These are phyloP conservation scores for Aromia moschata DNA, from an alignment of 2,888 invertebrate species.

Conservation along the genomic window DNA sequence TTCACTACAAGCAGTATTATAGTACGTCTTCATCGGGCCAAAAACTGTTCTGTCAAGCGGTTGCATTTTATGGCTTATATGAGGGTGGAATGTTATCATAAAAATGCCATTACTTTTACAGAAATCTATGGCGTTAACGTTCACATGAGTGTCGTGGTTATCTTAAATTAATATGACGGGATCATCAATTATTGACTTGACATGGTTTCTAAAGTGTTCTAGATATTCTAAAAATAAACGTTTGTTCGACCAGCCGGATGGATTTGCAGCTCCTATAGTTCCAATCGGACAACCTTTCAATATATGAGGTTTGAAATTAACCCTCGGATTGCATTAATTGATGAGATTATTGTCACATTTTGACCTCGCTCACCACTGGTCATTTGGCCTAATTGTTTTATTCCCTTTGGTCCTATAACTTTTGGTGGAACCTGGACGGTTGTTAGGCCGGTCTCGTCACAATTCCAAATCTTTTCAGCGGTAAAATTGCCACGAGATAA, in stretches of 20 bases:
- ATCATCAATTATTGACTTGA: not conserved
- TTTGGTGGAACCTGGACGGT: not conserved
- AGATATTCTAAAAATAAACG: not conserved
- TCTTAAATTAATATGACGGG: slow-evolving; percentile 1
- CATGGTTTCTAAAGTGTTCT: not conserved
- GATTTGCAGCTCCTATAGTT: not conserved
- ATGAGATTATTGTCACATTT: not conserved
- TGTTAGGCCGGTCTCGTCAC: not conserved
- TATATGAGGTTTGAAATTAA: not conserved
- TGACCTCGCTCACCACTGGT: not conserved
- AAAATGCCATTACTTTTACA: slow-evolving; percentile 5
- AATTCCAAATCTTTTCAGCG: slow-evolving; percentile 4
- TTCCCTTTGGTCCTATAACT: not conserved
- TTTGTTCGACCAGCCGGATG: not conserved
- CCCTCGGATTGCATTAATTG: not conserved
- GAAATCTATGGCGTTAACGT: slow-evolving; percentile 9
- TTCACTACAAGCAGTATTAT: slow-evolving; percentile 33
- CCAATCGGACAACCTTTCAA: not conserved
- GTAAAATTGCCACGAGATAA: slow-evolving; percentile 5
- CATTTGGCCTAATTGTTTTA: not conserved
- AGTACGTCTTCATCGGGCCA: slow-evolving; percentile 42
- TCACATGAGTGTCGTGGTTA: slow-evolving; percentile 18
- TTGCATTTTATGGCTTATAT: slow-evolving; percentile 43
- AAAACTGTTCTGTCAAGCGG: slow-evolving; percentile 43
- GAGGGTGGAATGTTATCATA: slow-evolving; percentile 35